These are phyloP conservation scores for Lerema accius DNA, from an alignment of 1,140 invertebrate genomes.

Conservation along the genomic window DNA sequence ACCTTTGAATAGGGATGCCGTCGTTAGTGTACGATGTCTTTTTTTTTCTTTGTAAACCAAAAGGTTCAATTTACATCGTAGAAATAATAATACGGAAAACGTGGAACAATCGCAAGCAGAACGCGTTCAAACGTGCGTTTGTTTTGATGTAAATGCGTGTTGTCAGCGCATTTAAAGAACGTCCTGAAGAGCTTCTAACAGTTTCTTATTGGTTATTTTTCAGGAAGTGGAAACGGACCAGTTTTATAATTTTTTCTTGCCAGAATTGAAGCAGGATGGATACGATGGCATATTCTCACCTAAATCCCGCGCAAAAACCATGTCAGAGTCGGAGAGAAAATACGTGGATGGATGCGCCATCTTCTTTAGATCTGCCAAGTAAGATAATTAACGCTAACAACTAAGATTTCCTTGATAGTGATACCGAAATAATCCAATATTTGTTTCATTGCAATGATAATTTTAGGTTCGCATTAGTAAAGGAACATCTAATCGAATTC, in stretches of 20 bases:
- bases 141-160: too few relatives aligned
- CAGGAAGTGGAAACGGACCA: conserved; percentile 99
- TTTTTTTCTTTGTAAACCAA: neutral
- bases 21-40: conserved; percentile 16
- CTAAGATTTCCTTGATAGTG: neutral
- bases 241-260: conserved; percentile 98
- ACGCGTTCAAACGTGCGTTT: too few relatives aligned
- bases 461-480: conserved; percentile 95
- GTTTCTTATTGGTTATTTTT: conserved; percentile 23
- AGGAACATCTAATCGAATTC: conserved; percentile 98
- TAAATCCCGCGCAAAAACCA: conserved; percentile 99
- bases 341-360: conserved; percentile 99
- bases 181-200: too few relatives aligned
- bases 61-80: too few relatives aligned
- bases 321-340: conserved; percentile 98
- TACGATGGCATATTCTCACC: conserved; percentile 99
- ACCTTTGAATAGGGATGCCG: conserved; percentile 17
- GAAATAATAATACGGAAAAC: too few relatives aligned
- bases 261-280: conserved; percentile 95
- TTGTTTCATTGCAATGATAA: conserved; percentile 32
- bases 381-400: conserved; percentile 68
- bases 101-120: too few relatives aligned
- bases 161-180: too few relatives aligned
- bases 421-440: neutral
- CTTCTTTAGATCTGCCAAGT: conserved; percentile 98